A percentile compares a stretch with the other conserved stretches of the same genome.
Conservation (phyloP, 2,888 invertebrate species). For the Sinelater perroti region DNA sequence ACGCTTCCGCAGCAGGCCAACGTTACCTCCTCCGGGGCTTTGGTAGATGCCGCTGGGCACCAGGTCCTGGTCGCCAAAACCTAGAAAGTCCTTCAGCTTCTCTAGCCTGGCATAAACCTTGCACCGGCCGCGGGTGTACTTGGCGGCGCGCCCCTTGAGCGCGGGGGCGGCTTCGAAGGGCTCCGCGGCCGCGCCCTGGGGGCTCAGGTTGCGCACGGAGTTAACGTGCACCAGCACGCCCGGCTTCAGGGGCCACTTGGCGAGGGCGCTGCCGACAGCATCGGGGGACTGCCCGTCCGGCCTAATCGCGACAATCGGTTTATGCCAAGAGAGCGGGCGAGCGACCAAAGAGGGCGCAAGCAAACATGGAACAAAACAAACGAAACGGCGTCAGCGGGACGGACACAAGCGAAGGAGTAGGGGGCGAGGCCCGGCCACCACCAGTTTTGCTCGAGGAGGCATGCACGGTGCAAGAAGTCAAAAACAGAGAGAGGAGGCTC, state of each 20-base stretch:
- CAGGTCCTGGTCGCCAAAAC: slow-evolving; percentile 54
- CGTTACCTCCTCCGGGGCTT: slow-evolving; percentile 61
- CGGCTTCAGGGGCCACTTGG: slow-evolving; percentile 88
- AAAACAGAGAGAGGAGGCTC: slow-evolving; percentile 35
- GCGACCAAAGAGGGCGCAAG: slow-evolving; percentile 34
- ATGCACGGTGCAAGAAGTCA: too few relatives aligned
- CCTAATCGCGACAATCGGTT: slow-evolving; percentile 52
- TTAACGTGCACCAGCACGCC: slow-evolving; percentile 90
- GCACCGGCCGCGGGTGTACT: slow-evolving; percentile 53
- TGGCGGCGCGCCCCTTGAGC: slow-evolving; percentile 41
- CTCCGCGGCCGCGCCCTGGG: slow-evolving; percentile 49
- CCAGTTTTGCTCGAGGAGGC: too few relatives aligned
- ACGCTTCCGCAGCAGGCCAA: neutral
- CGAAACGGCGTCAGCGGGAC: slow-evolving; percentile 42
- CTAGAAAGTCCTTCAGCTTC: slow-evolving; percentile 55
- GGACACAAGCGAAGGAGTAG: slow-evolving; percentile 39
- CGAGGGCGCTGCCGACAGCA: slow-evolving; percentile 50
- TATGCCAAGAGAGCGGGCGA: slow-evolving; percentile 12
- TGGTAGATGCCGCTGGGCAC: slow-evolving; percentile 61
- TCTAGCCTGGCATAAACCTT: slow-evolving; percentile 57
- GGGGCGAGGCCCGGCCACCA: too few relatives aligned
- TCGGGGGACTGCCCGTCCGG: slow-evolving; percentile 62
- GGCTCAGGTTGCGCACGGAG: slow-evolving; percentile 70
- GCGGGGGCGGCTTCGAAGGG: slow-evolving; percentile 52
- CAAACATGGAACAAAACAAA: slow-evolving; percentile 50